Base-by-base conservation (phyloP, 2,113 vertebrate species). In the Callipepla squamata region DNA sequence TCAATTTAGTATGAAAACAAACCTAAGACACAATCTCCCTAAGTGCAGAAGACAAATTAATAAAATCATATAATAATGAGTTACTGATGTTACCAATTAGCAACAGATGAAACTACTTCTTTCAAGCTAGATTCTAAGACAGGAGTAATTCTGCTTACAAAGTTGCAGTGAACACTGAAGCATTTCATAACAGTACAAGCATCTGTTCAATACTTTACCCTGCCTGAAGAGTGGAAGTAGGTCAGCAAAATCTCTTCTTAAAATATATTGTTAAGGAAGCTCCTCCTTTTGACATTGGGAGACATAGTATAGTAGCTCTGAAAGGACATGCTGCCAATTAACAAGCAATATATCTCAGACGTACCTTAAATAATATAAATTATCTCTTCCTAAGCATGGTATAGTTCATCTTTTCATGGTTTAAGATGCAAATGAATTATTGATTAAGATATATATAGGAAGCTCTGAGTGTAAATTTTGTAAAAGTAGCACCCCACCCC, bases 191-290 rank as follows among this genome's bases (percentile, higher is more conserved):
- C 8, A 2, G 1, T 25, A 14, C 11, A 32, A 81, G 42, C 42
- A 15, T 48, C 15, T 61, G 25, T 65, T 82, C 48, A 47, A 19
- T 79, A 23, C 4, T 80, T 80, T 59, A 36, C 48, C n/a, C 6
- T 73, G 44, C 23, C 68, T 66, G 25, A 82, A 82, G 30, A 59
- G 40, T 45, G 13, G 40, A 91, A 87, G 55, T 89, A 79, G 89
- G 87, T 91, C 80, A 72, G 48, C 51, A 76, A 48, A 77, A 44
- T 73, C 89, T 93, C 73, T 76, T 76, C 74, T 87, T 79, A n/a
- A 2, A 73, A 23, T 38, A 38, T 5, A 23, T 28, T 80, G 11
- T 45, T 78, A 68, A 93, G 66, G 44, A 80, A 65, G 11, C 1
- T 1, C 48, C 30, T 79, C 75, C 30, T 42, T 85, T 55, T 82